Base-by-base conservation (phyloP, 92 coral and sea anemone genomes). In the Porites lobata region DNA sequence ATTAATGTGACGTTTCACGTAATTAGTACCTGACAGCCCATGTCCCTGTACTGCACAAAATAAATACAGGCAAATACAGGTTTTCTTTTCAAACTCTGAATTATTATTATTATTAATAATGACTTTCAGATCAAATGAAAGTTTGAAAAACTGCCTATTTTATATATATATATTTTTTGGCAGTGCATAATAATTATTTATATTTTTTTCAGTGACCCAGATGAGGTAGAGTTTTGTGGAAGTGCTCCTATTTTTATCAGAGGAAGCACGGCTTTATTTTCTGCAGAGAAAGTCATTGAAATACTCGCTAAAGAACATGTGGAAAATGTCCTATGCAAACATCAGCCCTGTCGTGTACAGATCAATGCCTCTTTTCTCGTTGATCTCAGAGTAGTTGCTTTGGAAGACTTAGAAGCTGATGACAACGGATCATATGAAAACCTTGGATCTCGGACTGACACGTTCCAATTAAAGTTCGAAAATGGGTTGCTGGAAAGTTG, bases 201-300 rank as follows among this genome's bases (percentile, higher is more conserved):
- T n/a, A n/a, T n/a, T n/a, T n/a, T n/a, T n/a, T n/a, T n/a, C n/a
- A n/a, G n/a, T n/a, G n/a, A n/a, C n/a, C n/a, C n/a, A n/a, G n/a
- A n/a, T n/a, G n/a, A n/a, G n/a, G n/a, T n/a, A n/a, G n/a, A 85
- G 65, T 76, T 85, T 85, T 85, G 84, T 85, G 74, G 77, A 58
- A 22, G 77, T 73, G 52, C 75, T 14, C 89, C 89, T 12, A 77
- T 85, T 9, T 85, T 47, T 76, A 77, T 85, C 51, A 63, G 84
- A 75, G 89, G 89, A 77, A 65, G 77, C 18, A 85, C 89, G 14
- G 64, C 52, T 65, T 76, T 83, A 75, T 85, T 64, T 26, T 20
- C 84, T 20, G 77, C 84, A 59, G 83, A 85, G 19, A 61, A 61
- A 61, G 17, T 61, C 7, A 13, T 61, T 17, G 62, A 66, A 4